Percentiles rank a stretch among this genome's conserved stretches.
phyloP scores from a whole-genome alignment of 2,113 vertebrate species.

The Muscicapa adusta region DNA sequence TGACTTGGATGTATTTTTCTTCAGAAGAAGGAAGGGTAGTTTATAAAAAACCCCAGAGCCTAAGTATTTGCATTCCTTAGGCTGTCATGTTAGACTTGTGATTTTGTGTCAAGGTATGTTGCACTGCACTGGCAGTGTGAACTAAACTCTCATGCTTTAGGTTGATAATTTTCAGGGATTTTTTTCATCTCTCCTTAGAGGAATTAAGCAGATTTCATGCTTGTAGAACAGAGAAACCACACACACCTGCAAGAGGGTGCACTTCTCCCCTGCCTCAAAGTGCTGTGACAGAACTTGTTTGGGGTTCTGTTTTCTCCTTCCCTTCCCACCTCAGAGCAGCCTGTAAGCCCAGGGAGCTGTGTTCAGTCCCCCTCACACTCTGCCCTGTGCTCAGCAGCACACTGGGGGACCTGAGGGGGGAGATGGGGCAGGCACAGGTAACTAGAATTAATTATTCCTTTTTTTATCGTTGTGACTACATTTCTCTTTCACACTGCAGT shows the following conservation, averaged over 20 bases:
- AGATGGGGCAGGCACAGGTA: too few species aligned
- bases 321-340: background rate
- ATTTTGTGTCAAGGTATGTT: background rate
- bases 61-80: background rate
- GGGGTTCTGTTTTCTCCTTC: background rate
- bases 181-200: background rate
- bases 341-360: background rate
- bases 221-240: background rate
- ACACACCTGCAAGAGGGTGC: background rate
- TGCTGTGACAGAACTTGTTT: background rate
- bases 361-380: background rate
- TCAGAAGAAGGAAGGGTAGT: background rate
- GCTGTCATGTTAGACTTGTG: background rate
- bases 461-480: background rate
- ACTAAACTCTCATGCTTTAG: background rate
- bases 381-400: background rate
- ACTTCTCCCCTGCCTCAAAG: rapidly evolving
- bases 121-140: background rate
- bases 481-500: too few species aligned
- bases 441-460: background rate
- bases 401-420: too few species aligned
- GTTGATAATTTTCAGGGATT: background rate
- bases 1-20: background rate
- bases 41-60: background rate
- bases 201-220: background rate